These are phyloP conservation scores for Drosophila melanocephala DNA, from an alignment of 2,888 invertebrate genomes.

Conservation along the genomic window DNA sequence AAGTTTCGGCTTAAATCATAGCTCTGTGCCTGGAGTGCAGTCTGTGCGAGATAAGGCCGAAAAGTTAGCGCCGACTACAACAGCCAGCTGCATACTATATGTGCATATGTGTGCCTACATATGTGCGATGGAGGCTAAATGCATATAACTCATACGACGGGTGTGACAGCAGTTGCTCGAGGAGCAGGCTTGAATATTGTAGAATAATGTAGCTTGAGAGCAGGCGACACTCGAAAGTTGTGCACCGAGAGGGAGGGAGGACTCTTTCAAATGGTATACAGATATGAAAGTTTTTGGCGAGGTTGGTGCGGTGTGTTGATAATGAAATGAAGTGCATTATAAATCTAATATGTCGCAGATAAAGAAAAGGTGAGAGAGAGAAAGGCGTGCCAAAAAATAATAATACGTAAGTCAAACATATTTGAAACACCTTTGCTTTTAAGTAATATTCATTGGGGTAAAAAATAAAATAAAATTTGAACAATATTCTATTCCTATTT, in stretches of 20 bases:
- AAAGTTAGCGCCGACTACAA: constrained; percentile 56
- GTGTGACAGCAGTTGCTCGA: constrained; percentile 61
- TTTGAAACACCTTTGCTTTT: background rate
- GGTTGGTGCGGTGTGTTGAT: constrained; percentile 24
- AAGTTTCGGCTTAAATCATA: constrained; percentile 74
- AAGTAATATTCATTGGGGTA: background rate
- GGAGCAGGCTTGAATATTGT: constrained; percentile 22
- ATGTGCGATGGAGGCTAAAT: constrained; percentile 43
- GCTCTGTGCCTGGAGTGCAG: constrained; percentile 64
- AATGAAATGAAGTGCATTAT: constrained; percentile 49
- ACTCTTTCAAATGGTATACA: constrained; percentile 31
- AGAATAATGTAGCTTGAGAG: background rate
- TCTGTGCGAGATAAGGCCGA: constrained; percentile 63
- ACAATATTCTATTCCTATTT: background rate
- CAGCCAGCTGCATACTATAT: constrained; percentile 13
- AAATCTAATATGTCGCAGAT: constrained; percentile 15
- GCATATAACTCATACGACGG: constrained; percentile 68
- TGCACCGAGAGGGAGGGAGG: background rate
- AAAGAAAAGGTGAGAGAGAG: background rate
- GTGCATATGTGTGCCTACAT: background rate
- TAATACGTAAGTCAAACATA: background rate
- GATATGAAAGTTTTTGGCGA: constrained; percentile 39
- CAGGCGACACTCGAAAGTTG: constrained; percentile 38
- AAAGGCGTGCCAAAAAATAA: constrained; percentile 22
- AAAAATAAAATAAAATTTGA: background rate